Conservation (phyloP, 2,888 invertebrate species). For the Drosophila antonietae region DNA sequence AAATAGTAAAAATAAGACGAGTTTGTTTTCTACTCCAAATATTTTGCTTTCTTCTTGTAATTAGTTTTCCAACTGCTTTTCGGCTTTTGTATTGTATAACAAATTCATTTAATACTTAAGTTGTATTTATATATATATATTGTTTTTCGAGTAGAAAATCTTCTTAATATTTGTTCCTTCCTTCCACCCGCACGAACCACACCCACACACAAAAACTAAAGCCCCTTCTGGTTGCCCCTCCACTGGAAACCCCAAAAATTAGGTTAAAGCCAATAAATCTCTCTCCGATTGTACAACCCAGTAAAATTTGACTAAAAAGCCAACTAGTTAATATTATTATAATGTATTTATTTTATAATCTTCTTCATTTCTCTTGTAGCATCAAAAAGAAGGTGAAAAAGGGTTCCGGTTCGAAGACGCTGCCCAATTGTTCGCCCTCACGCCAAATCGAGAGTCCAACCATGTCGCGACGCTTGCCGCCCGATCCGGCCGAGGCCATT, state of each 20-base stretch:
- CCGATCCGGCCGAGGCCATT: slow-evolving; percentile 94
- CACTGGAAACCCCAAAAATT: slow-evolving; percentile 9
- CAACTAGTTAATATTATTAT: too few species aligned
- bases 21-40: slow-evolving; percentile 41
- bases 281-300: neutral
- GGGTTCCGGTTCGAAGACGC: slow-evolving; percentile 92
- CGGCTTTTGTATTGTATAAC: slow-evolving; percentile 59
- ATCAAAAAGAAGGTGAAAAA: slow-evolving; percentile 95
- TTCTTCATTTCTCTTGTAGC: slow-evolving; percentile 84
- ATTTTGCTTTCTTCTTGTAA: slow-evolving; percentile 46
- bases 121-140: slow-evolving; percentile 33
- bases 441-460: slow-evolving; percentile 92
- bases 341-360: neutral
- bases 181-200: slow-evolving; percentile 31
- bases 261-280: slow-evolving; percentile 14
- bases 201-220: slow-evolving; percentile 37
- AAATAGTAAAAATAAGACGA: slow-evolving; percentile 29
- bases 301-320: neutral
- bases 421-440: slow-evolving; percentile 94
- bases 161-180: slow-evolving; percentile 21
- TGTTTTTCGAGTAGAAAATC: slow-evolving; percentile 43
- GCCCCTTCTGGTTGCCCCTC: slow-evolving; percentile 30
- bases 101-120: slow-evolving; percentile 49
- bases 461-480: slow-evolving; percentile 89
- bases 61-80: slow-evolving; percentile 53